Evolutionary conservation across 2,113 vertebrate species (phyloP), one percentile per base, ranked within the genome.

Genomic region (Capreolus pygargus): DNA sequence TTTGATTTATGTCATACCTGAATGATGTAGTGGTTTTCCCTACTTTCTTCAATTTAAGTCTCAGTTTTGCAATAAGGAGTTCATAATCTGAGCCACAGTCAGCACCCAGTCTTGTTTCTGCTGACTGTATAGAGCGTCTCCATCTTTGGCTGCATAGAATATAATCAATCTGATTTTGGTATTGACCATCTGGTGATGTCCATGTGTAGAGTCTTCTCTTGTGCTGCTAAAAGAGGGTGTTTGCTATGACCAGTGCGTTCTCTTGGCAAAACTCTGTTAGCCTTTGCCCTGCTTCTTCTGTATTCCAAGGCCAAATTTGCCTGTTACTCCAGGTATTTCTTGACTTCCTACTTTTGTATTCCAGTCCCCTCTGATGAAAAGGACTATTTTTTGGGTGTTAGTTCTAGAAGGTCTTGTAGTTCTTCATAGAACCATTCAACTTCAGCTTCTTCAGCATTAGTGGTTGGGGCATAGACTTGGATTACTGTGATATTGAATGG

Each of bases 321-420:
- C 64, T 67, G 17, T 67, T 36, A 36, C 17, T 67, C 33, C 17
- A 67, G 64, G 33, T 67, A 36, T 36, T 11, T 67, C 33, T 67
- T 67, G 33, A 67, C 64, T 67, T 67, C 15, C 17, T 67, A 67
- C 17, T 36, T 67, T 67, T 36, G 8, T 67, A 67, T 21, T 67
- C 64, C 64, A 67, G 64, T 36, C 33, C 17, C 33, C 17, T 67
- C 19, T 21, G 8, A 36, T 11, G 8, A 67, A 67, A 67, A 67
- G 33, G 33, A 67, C n/a, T 67, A n/a, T n/a, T n/a, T n/a, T 67
- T 0, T 0, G 7, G 61, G 33, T 67, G 4, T 67, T n/a, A 67
- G 61, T 67, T 67, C 33, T 67, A 67, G 3, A n/a, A 67, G 33
- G 61, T 67, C 33, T 67, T 67, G 33, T n/a, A 67, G 33, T n/a